These are phyloP conservation scores for Holothuria glaberrima DNA, from an alignment of 35 echinoderm and acorn worm species.

Conservation along the genomic window DNA sequence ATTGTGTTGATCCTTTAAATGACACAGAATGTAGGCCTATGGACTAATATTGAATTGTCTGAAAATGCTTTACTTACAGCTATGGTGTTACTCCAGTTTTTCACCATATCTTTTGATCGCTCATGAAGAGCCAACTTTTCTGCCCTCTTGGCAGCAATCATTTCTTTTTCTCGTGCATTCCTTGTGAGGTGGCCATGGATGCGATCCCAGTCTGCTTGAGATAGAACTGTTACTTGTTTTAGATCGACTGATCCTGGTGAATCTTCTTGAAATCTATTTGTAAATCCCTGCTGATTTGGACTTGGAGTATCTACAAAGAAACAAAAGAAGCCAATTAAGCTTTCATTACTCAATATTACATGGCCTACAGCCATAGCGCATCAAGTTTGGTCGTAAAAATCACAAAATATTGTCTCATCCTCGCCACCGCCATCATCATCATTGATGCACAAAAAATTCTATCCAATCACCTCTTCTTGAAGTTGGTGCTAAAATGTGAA, in stretches of 20 bases:
- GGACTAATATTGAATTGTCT: too few species aligned
- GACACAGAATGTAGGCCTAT: too few species aligned
- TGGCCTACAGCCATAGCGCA: too few species aligned
- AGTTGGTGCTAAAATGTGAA: too few species aligned
- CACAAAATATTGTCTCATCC: too few species aligned
- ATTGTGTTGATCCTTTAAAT: too few species aligned
- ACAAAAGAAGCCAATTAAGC: background rate
- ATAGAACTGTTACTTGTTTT: constrained; percentile 79
- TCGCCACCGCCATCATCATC: too few species aligned
- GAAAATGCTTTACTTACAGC: constrained; percentile 71
- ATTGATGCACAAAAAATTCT: too few species aligned
- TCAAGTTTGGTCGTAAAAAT: too few species aligned
- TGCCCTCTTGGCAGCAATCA: constrained; percentile 42
- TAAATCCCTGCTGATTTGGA: background rate
- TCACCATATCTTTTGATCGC: constrained; percentile 86
- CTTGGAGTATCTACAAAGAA: constrained; percentile 27
- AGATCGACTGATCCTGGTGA: constrained; percentile 41
- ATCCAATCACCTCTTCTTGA: too few species aligned
- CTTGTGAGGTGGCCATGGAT: constrained; percentile 79
- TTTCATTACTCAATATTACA: too few species aligned
- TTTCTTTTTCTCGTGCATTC: constrained; percentile 68
- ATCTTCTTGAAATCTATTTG: background rate
- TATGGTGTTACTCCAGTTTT: constrained; percentile 99
- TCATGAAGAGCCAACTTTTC: constrained; percentile 80
- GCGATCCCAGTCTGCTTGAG: constrained; percentile 83